These are phyloP conservation scores for Hemibagrus guttatus DNA, from an alignment of 2,797 vertebrate species.

Conservation along the genomic window DNA sequence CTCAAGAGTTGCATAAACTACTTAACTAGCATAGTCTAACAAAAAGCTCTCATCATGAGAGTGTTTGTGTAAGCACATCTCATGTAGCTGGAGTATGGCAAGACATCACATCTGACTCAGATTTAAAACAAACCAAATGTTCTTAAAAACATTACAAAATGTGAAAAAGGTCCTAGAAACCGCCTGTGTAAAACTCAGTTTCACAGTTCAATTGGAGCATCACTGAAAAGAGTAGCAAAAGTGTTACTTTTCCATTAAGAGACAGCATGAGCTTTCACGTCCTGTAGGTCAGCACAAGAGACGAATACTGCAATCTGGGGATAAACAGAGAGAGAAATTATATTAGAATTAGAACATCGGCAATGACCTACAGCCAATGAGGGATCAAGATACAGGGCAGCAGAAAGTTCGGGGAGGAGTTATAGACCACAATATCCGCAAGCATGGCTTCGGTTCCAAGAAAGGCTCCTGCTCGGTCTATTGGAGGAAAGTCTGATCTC, in stretches of 20 bases:
- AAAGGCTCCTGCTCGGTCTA: too few species aligned
- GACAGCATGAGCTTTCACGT: conserved; percentile 18
- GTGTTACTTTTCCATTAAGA: conserved; percentile 21
- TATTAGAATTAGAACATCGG: neutral
- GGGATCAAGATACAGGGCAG: too few species aligned
- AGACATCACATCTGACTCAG: neutral
- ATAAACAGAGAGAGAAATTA: neutral
- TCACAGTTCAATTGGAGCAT: conserved; percentile 28
- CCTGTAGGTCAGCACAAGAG: neutral
- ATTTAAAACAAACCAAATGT: conserved; percentile 46
- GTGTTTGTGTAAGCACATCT: neutral
- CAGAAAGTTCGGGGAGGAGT: too few species aligned
- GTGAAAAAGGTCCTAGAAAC: neutral
- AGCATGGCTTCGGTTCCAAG: too few species aligned
- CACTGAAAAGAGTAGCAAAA: neutral
- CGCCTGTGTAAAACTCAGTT: neutral
- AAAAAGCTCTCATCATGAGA: neutral
- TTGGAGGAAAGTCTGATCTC: too few species aligned
- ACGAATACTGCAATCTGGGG: neutral
- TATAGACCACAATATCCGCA: too few species aligned
- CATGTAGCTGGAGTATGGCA: conserved; percentile 7
- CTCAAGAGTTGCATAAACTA: neutral
- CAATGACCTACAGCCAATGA: too few species aligned
- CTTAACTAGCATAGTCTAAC: neutral
- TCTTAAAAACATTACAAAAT: neutral